Conservation (phyloP, 2,888 invertebrate species). For the Leptinotarsa haldemani region DNA sequence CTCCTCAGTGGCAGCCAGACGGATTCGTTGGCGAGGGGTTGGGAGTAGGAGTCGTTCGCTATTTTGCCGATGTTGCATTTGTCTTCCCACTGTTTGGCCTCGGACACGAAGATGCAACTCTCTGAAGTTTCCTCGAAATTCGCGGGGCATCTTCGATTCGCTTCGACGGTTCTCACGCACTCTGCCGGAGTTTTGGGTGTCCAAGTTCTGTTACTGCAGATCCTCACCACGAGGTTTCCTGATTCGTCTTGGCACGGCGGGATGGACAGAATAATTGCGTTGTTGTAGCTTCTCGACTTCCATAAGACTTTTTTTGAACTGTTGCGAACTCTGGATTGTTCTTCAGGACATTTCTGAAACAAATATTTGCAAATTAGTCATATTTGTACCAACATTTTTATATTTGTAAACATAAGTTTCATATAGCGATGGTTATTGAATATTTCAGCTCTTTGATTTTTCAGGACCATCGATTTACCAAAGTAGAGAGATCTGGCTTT, state of each 20-base stretch:
- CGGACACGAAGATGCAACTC: slow-evolving; percentile 60
- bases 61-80: slow-evolving; percentile 24
- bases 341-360: slow-evolving; percentile 35
- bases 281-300: slow-evolving; percentile 35
- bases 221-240: slow-evolving; percentile 51
- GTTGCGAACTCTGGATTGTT: slow-evolving; percentile 30
- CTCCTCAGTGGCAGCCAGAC: slow-evolving; percentile 56
- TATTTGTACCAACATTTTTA: no score
- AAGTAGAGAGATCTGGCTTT: no score
- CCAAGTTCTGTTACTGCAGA: slow-evolving; percentile 58
- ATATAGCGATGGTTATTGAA: no score
- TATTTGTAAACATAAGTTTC: no score
- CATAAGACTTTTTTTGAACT: slow-evolving; percentile 26
- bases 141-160: slow-evolving; percentile 48
- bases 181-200: slow-evolving; percentile 47
- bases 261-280: slow-evolving; percentile 53
- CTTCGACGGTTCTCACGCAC: slow-evolving; percentile 46
- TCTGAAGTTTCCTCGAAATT: slow-evolving; percentile 44
- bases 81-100: slow-evolving; percentile 51
- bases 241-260: slow-evolving; percentile 58
- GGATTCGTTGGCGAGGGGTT: slow-evolving; percentile 25
- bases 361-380: no score
- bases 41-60: neutral
- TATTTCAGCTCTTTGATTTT: no score
- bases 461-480: no score